These are phyloP conservation scores for human DNA, from an alignment of 2,113 vertebrate genomes.

Conservation along the genomic window GRCh38 chr6:142866501-142867000, in stretches of 20 bases:
- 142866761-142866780: neutral
- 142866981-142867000: neutral
- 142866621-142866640: neutral
- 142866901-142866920: neutral
- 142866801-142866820: neutral
- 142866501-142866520: neutral
- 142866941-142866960: neutral
- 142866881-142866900: neutral
- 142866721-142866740: slow-evolving; percentile 13
- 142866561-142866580: neutral
- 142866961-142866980: neutral
- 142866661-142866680: neutral
- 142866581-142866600: neutral
- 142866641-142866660: neutral
- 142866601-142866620: neutral
- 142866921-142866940: neutral
- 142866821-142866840: neutral
- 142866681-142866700: neutral
- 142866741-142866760: neutral
- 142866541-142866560: neutral
- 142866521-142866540: neutral
- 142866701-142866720: neutral
- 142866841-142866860: neutral
- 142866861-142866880: neutral
- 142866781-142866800: neutral